Conservation (phyloP, 2,797 vertebrate species). For the Hippocampus kuda region DNA sequence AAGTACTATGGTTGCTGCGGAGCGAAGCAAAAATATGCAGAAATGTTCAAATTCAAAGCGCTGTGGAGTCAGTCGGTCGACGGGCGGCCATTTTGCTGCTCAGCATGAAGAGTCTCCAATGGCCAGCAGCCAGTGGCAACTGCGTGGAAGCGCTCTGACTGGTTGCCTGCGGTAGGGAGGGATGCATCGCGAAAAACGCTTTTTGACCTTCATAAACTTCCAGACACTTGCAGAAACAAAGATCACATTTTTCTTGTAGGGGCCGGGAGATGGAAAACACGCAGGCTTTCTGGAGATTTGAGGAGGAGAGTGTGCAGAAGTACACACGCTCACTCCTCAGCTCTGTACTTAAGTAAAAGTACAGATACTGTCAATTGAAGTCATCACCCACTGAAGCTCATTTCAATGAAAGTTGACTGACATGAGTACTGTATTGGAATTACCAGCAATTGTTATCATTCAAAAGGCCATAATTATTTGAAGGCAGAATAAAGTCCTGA, state of each 20-base stretch:
- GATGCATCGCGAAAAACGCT: slow-evolving; percentile 28
- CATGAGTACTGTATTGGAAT: too few relatives aligned
- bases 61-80: slow-evolving; percentile 70
- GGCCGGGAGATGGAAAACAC: neutral
- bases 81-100: slow-evolving; percentile 79
- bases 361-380: too few relatives aligned
- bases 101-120: slow-evolving; percentile 62
- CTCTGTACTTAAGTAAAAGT: too few relatives aligned
- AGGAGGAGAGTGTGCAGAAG: neutral
- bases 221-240: slow-evolving; percentile 6
- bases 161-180: slow-evolving; percentile 38
- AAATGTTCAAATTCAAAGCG: slow-evolving; percentile 68
- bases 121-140: slow-evolving; percentile 44
- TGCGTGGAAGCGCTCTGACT: slow-evolving; percentile 48
- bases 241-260: neutral
- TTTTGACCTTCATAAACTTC: slow-evolving; percentile 48
- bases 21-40: slow-evolving; percentile 63
- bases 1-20: slow-evolving; percentile 54
- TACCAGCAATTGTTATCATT: too few relatives aligned
- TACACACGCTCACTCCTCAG: too few relatives aligned
- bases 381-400: too few relatives aligned
- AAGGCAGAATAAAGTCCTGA: too few relatives aligned
- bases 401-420: too few relatives aligned
- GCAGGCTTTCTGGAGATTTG: neutral
- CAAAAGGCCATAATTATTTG: too few relatives aligned